Base-by-base conservation (phyloP, 2,888 invertebrate genomes). In the Eupeodes luniger region DNA sequence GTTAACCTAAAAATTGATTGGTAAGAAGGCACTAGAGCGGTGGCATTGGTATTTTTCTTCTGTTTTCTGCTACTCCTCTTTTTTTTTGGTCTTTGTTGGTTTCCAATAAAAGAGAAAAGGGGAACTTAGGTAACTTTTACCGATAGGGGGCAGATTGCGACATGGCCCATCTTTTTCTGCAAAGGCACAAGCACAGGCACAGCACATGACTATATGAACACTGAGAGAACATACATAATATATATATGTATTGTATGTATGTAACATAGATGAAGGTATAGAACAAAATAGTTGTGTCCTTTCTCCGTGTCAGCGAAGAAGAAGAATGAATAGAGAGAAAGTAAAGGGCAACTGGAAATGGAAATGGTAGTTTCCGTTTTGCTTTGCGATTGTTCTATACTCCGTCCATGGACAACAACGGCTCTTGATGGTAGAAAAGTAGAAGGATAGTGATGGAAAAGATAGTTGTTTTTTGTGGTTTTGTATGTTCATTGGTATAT, bases 1-100 rank as follows among this genome's bases (percentile, higher is more conserved):
- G 86, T 79, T 82, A 86, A 86, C 86, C 78, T 79, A 86, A 86
- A 86, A 82, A 86, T 86, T 86, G 86, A 86, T 86, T 86, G 86
- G 86, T 82, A 86, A 86, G 86, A 86, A 86, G 70, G 86, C 78
- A 86, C 75, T 76, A 81, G 59, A 67, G 74, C 82, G 78, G 62
- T 82, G 86, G 86, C 83, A 86, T 86, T 86, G 82, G 86, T 82
- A 64, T 53, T 72, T 76, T 61, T 44, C 57, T 70, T 64, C n/a
- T 55, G 40, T 49, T 53, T 59, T 59, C 27, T 27, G 27, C 27
- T 27, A 27, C 27, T 27, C 36, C 14, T 14, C 9, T 59, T 12
- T 57, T 34, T 3, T 59, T 47, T 47, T 47, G 4, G 10, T 34
- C 47, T 55, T 62, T 9, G 57, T 51, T 53, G 57, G 62, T 72